Evolutionary conservation across 2,797 vertebrate species (phyloP).

Genomic region (Sebastolobus altivelis): DNA sequence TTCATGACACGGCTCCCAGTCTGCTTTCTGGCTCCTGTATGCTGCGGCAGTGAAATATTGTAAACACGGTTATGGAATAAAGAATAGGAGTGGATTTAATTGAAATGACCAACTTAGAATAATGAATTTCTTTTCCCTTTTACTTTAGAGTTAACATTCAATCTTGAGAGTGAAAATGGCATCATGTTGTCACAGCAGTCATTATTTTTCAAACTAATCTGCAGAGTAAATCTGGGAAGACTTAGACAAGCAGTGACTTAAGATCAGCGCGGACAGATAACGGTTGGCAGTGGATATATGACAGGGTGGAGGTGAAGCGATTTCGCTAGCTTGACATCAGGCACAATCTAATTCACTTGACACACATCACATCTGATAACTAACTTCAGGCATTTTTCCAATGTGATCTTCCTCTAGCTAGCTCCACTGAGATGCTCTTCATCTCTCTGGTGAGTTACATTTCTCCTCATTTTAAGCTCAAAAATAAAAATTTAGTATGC

Average conservation of each 20-base stretch:
- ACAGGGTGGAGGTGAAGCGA: constrained; percentile 64
- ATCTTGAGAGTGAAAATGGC: constrained; percentile 15
- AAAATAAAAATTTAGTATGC: not conserved
- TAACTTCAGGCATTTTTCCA: constrained; percentile 32
- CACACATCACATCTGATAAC: constrained; percentile 49
- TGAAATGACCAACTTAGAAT: constrained; percentile 25
- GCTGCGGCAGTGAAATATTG: constrained; percentile 33
- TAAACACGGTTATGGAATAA: constrained; percentile 40
- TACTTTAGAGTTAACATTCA: constrained; percentile 2
- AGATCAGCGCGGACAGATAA: constrained; percentile 75
- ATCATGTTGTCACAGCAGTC: constrained; percentile 44
- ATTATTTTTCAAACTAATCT: constrained; percentile 64
- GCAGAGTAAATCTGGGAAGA: constrained; percentile 65
- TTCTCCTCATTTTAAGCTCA: not conserved
- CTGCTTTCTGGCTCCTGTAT: constrained; percentile 39
- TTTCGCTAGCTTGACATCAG: constrained; percentile 63
- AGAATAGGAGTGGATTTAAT: constrained; percentile 20
- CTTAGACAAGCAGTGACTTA: constrained; percentile 65
- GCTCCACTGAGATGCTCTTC: not conserved
- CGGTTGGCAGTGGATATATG: constrained; percentile 67
- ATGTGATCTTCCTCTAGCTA: constrained; percentile 11
- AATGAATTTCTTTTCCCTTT: constrained; percentile 18
- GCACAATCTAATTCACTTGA: constrained; percentile 56
- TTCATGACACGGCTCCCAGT: constrained; percentile 38
- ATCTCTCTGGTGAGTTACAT: not conserved